Evolutionary conservation across 2,888 invertebrate genomes (phyloP), one percentile per base, ranked within the genome.

Genomic region (Athripsodes cinereus): DNA sequence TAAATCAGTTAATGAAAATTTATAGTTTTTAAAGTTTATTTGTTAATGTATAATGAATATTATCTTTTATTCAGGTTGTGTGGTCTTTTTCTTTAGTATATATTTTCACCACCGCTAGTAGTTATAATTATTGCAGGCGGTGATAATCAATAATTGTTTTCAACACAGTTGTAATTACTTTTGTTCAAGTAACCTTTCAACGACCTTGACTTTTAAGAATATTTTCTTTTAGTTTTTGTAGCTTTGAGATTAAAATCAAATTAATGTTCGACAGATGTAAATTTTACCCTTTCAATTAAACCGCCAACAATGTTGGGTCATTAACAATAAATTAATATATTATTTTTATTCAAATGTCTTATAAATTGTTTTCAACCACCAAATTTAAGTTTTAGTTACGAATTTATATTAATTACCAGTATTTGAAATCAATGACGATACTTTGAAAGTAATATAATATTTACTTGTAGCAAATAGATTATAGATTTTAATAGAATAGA

Each of bases 241-340:
- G n/a, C 40, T 40, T 40, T 40, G n/a, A 40, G 40, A 40, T 40
- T 40, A 40, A 40, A 40, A 40, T 40, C 40, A 40, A 40, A 40
- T 40, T 40, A 40, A 40, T 40, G 40, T 40, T 13, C 40, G 13
- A n/a, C 16, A 16, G 8, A 8, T 40, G 40, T 40, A 40, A 3
- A 40, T 40, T 40, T 3, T 40, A 13, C 2, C 40, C 40, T 40
- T 40, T 40, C 3, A 40, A 40, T 40, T 40, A 40, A 40, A 40
- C 40, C 13, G 26, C 26, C 26, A 26, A 26, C 5, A 26, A 3
- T 26, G 3, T 40, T 13, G 13, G 16, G 11, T 3, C 2, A 40
- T 40, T 40, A 8, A 40, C 13, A 40, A 13, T 13, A 40, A 40
- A 8, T n/a, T 13, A 16, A n/a, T 8, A 8, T 40, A n/a, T n/a